A percentile compares a stretch with the other conserved stretches of the same genome.
phyloP scores from a whole-genome alignment of 2,797 vertebrate species.

The Momotus momota region DNA sequence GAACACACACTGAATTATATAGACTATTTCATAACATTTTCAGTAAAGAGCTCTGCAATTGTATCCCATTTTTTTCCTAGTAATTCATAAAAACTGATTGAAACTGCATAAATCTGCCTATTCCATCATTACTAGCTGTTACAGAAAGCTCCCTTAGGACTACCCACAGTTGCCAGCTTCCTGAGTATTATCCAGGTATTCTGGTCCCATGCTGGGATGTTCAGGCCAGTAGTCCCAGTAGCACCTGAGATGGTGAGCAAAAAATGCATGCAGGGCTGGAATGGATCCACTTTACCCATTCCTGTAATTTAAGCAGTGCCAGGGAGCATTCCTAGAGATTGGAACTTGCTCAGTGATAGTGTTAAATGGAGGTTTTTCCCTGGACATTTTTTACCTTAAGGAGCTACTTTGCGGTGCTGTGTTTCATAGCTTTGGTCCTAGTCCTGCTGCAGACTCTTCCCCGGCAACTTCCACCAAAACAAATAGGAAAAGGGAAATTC shows the following conservation, averaged over 20 bases:
- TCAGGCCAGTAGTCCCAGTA: background rate
- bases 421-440: background rate
- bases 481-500: slow-evolving; percentile 64
- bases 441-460: background rate
- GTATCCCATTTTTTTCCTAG: background rate
- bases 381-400: background rate
- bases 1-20: background rate
- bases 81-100: background rate
- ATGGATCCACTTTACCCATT: background rate
- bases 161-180: background rate
- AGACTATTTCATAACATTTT: background rate
- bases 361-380: background rate
- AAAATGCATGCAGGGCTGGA: background rate
- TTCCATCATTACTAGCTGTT: background rate
- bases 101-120: background rate
- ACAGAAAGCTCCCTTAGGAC: background rate
- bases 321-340: background rate
- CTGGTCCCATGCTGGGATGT: background rate
- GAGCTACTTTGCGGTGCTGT: background rate
- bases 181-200: background rate
- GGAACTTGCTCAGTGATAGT: background rate
- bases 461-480: slow-evolving; percentile 31
- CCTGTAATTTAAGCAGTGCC: background rate
- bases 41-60: background rate
- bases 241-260: background rate